Base-by-base conservation (phyloP, 2,888 invertebrate genomes). In the Hirtodrosophila duncani region DNA sequence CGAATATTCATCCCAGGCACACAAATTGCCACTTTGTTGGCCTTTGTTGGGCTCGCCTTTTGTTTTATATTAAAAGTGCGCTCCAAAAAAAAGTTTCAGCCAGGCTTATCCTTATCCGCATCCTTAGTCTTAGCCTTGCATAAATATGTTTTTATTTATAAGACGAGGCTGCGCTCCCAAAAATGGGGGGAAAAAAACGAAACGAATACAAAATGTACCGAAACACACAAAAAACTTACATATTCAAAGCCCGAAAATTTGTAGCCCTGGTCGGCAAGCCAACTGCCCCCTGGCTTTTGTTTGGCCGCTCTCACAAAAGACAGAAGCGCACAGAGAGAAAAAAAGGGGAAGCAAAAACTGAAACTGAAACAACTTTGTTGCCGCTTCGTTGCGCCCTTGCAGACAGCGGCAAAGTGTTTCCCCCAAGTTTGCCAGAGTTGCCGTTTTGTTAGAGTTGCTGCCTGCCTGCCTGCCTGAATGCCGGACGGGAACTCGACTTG, bases 131-230 rank as follows among this genome's bases (percentile, higher is more conserved):
- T 72, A 63, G 61, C 57, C 62, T 56, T 64, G 81, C 59, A 72
- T 72, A 72, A 80, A 72, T 72, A 72, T 69, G 53, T 65, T 77
- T 77, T 74, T 74, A 66, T 74, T 78, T 72, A 74, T 58, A 78
- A 78, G 66, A 74, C 60, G 52, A 56, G 34, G 20, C 6, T 16
- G 9, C 6, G 10, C 20, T 10, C 10, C 10, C 27, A 16, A 51
- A 38, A 21, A 16, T 6, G 6, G 20, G 4, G 8, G 41, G 16
- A 18, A 23, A 37, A 41, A 39, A 41, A 49, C 39, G 38, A 49
- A n/a, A n/a, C n/a, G n/a, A n/a, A n/a, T n/a, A n/a, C n/a, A n/a
- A 29, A n/a, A n/a, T n/a, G n/a, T n/a, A n/a, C n/a, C n/a, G n/a
- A 26, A 26, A 26, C 24, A 9, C 24, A n/a, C n/a, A n/a, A 39